phyloP scores from a whole-genome alignment of 2,113 vertebrate species.

The Chamaetylas fuelleborni region DNA sequence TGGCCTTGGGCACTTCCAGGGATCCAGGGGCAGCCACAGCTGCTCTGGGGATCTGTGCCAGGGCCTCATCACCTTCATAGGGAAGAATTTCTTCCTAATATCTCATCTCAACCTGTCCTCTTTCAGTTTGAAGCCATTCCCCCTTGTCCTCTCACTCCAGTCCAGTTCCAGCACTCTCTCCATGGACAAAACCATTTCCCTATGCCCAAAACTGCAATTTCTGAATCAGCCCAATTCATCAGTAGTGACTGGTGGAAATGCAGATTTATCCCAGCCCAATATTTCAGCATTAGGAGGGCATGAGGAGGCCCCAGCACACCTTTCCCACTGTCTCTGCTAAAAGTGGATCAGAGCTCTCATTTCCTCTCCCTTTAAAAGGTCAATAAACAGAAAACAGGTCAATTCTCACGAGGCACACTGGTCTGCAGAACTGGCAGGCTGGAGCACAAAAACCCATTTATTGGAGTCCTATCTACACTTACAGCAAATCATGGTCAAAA shows the following conservation, averaged over 20 bases:
- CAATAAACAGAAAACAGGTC: conserved; percentile 4
- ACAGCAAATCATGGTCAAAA: not conserved
- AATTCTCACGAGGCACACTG: not conserved
- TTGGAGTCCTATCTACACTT: not conserved
- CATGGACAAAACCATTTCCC: not conserved
- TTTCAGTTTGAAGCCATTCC: not conserved
- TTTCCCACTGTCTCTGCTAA: not conserved
- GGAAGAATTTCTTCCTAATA: not conserved
- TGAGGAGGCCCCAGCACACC: not conserved
- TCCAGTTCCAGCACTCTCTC: not conserved
- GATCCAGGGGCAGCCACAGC: not conserved
- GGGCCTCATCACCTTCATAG: fast-evolving
- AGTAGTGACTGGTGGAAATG: not conserved
- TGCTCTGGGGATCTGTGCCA: not conserved
- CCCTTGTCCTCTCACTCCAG: too few species aligned
- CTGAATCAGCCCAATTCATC: fast-evolving
- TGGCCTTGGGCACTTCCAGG: too few species aligned
- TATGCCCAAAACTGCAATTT: not conserved
- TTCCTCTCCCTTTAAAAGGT: not conserved
- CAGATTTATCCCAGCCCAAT: not conserved
- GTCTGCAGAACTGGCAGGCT: not conserved
- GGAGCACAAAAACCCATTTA: not conserved
- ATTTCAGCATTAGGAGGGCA: not conserved
- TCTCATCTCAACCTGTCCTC: not conserved
- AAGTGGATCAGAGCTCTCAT: not conserved